A percentile compares a stretch with the other conserved stretches of the same genome.
These are phyloP conservation scores for Campoletis raptor DNA, from an alignment of 2,888 invertebrate species.

Conservation along the genomic window DNA sequence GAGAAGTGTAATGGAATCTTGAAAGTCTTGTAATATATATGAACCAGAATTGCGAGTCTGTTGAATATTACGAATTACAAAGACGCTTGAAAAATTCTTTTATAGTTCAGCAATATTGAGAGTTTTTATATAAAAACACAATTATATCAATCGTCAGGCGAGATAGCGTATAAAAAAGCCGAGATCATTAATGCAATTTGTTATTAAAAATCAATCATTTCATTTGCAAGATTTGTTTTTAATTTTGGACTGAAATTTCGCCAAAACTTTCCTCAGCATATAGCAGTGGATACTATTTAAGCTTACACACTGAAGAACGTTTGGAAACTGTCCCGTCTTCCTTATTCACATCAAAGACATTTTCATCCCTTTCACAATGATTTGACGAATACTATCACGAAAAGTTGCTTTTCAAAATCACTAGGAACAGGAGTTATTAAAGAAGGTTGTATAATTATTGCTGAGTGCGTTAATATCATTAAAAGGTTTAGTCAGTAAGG, in stretches of 20 bases:
- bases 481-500: conserved; percentile 22
- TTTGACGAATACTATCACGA: not conserved
- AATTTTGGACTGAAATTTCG: not conserved
- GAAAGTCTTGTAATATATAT: conserved; percentile 1
- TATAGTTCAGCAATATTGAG: not conserved
- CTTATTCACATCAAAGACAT: conserved; percentile 5
- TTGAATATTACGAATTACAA: not conserved
- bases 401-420: not conserved
- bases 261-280: not conserved
- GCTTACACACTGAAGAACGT: not conserved
- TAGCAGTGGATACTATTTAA: not conserved
- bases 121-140: not conserved
- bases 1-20: not conserved
- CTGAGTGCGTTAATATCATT: conserved; percentile 51
- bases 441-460: conserved; percentile 49
- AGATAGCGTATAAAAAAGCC: not conserved
- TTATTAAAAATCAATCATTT: not conserved
- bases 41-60: not conserved
- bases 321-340: not conserved
- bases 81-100: not conserved
- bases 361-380: not conserved
- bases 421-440: conserved; percentile 5
- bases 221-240: not conserved
- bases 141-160: not conserved
- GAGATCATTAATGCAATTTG: not conserved